These are phyloP conservation scores for Micoletzkya japonica DNA, from an alignment of 2,888 invertebrate species.

Conservation along the genomic window DNA sequence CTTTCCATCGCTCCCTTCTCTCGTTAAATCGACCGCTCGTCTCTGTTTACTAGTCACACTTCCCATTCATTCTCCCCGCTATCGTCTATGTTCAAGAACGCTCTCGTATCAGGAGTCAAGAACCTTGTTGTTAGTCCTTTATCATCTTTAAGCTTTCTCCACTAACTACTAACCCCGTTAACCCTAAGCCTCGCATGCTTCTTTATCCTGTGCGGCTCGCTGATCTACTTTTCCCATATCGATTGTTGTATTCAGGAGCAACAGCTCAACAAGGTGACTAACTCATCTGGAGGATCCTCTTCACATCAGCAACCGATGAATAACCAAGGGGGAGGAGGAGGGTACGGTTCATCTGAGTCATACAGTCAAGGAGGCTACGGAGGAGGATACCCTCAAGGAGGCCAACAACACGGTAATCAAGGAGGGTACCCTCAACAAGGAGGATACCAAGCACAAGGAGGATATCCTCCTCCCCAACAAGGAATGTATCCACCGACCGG, in stretches of 20 bases:
- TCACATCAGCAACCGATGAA: background rate
- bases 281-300: background rate
- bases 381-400: slow-evolving; percentile 19
- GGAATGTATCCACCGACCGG: background rate
- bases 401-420: background rate
- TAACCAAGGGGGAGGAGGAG: slow-evolving; percentile 12
- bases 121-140: slow-evolving; percentile 16
- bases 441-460: slow-evolving; percentile 6
- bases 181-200: background rate
- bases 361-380: slow-evolving; percentile 6
- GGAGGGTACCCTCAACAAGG: slow-evolving; percentile 6
- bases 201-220: background rate
- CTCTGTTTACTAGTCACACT: background rate
- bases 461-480: background rate
- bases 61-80: background rate
- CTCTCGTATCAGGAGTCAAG: slow-evolving; percentile 26
- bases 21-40: background rate
- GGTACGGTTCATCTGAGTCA: too few relatives aligned
- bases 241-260: slow-evolving; percentile 8
- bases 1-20: slow-evolving; percentile 7
- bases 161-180: background rate
- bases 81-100: slow-evolving; percentile 24
- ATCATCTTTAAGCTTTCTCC: too few relatives aligned
- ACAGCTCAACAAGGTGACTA: slow-evolving; percentile 9
- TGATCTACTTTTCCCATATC: background rate